Percentiles rank a stretch among this genome's conserved stretches.
Conservation (phyloP, 1,140 invertebrate genomes). For the Hyposmocoma kahamanoa region DNA sequence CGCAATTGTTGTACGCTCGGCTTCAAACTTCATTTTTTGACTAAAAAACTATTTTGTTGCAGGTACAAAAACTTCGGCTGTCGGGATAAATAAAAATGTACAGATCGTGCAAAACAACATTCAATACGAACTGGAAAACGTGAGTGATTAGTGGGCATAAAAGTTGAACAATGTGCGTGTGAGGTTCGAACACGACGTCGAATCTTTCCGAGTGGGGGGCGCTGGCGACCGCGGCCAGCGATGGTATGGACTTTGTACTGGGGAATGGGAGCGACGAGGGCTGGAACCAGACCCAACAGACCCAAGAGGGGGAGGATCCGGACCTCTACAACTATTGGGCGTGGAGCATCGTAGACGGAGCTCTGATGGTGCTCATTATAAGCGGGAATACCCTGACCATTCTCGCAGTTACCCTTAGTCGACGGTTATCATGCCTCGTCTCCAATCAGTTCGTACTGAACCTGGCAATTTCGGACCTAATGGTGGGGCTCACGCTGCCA, state of each 20-base stretch:
- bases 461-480: conserved; percentile 81
- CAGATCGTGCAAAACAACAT: conserved; percentile 27
- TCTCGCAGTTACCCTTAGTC: conserved; percentile 78
- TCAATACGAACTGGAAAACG: conserved; percentile 21
- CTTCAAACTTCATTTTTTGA: conserved; percentile 2
- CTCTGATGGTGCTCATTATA: conserved; percentile 79
- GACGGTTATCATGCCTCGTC: conserved; percentile 76
- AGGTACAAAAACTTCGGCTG: conserved; percentile 17
- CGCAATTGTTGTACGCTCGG: not conserved
- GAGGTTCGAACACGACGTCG: conserved; percentile 55
- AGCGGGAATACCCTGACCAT: conserved; percentile 83
- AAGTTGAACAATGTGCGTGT: conserved; percentile 47
- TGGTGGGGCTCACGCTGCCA: conserved; percentile 82
- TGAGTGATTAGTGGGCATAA: conserved; percentile 36
- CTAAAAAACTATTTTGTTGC: conserved; percentile 23
- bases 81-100: conserved; percentile 24
- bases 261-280: conserved; percentile 45
- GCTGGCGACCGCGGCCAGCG: conserved; percentile 60
- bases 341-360: conserved; percentile 77
- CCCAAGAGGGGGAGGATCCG: conserved; percentile 25
- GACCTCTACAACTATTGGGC: conserved; percentile 68
- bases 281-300: conserved; percentile 39
- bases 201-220: conserved; percentile 47
- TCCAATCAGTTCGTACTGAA: conserved; percentile 85
- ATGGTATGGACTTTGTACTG: conserved; percentile 65